Evolutionary conservation across 2,888 invertebrate genomes (phyloP).

Genomic region (Zaprionus bogoriensis): DNA sequence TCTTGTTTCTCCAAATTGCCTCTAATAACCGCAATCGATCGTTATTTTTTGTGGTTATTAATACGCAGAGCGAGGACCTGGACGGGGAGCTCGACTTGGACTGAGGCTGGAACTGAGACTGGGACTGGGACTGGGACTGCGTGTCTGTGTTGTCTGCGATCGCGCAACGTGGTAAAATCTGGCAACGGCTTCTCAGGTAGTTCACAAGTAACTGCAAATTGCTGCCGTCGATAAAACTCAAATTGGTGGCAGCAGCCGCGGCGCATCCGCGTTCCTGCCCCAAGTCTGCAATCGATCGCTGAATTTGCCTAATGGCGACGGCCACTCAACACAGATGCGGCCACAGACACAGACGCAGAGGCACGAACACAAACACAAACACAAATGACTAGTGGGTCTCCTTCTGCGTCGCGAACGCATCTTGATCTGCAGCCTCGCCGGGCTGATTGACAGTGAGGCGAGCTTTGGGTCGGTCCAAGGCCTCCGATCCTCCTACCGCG

Average conservation of each 20-base stretch:
- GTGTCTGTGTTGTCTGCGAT: conserved; percentile 32
- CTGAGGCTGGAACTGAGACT: conserved; percentile 6
- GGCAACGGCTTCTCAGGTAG: conserved; percentile 81
- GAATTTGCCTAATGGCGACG: conserved; percentile 80
- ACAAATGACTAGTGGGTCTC: conserved; percentile 42
- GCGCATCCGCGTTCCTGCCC: conserved; percentile 56
- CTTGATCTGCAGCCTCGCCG: conserved; percentile 55
- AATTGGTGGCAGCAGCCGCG: conserved; percentile 62
- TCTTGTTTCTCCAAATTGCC: conserved; percentile 75
- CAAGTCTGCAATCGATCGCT: conserved; percentile 68
- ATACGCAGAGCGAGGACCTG: conserved; percentile 40
- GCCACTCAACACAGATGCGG: conserved; percentile 77
- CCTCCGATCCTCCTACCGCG: conserved; percentile 13
- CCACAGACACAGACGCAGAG: conserved; percentile 59
- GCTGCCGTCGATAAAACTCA: conserved; percentile 77
- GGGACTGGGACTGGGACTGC: conserved; percentile 22
- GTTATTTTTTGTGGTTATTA: conserved; percentile 81
- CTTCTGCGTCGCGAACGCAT: conserved; percentile 29
- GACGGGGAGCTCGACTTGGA: not conserved
- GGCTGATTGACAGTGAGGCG: conserved; percentile 64
- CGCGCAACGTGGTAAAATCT: conserved; percentile 13
- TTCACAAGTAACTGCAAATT: conserved; percentile 82
- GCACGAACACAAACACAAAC: not conserved
- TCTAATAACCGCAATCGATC: conserved; percentile 79
- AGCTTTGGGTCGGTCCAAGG: conserved; percentile 35